Percentiles rank a stretch among this genome's conserved stretches.
These are phyloP conservation scores for Zootoca vivipara DNA, from an alignment of 2,113 vertebrate genomes.

Conservation along the genomic window DNA sequence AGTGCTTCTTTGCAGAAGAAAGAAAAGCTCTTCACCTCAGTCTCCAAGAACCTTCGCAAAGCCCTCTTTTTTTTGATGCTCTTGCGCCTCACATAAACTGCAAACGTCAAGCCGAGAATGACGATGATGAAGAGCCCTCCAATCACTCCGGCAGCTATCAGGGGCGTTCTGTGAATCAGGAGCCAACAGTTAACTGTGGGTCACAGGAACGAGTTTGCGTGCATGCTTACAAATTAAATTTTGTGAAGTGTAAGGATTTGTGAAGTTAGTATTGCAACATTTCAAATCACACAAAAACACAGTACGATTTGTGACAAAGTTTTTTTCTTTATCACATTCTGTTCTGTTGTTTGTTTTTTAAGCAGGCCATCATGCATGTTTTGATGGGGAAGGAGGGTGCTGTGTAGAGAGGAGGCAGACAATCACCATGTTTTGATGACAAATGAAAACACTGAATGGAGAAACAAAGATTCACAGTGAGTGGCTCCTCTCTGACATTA, in stretches of 20 bases:
- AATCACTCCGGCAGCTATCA: slow-evolving; percentile 93
- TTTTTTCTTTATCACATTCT: background rate
- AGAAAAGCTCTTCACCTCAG: slow-evolving; percentile 83
- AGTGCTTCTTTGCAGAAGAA: background rate
- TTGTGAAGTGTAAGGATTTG: background rate
- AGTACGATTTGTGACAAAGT: background rate
- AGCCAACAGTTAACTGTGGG: slow-evolving; percentile 47
- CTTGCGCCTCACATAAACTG: slow-evolving; percentile 90
- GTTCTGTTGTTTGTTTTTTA: background rate
- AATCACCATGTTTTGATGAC: slow-evolving; percentile 63
- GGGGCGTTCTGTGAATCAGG: slow-evolving; percentile 85
- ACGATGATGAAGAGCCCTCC: slow-evolving; percentile 93
- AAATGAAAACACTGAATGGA: slow-evolving; percentile 62
- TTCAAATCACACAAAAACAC: slow-evolving; percentile 32
- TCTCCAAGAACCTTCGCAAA: slow-evolving; percentile 91
- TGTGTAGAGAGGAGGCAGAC: slow-evolving; percentile 54
- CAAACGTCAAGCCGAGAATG: slow-evolving; percentile 90
- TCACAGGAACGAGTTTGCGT: background rate
- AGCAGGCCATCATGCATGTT: slow-evolving; percentile 63
- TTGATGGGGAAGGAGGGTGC: slow-evolving; percentile 5
- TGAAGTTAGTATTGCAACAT: slow-evolving; percentile 30
- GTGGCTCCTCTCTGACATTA: background rate
- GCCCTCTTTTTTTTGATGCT: slow-evolving; percentile 98
- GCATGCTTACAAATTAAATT: background rate
- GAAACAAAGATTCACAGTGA: slow-evolving; percentile 33